Conservation (phyloP, 1,140 invertebrate species). For the Metopolophium dirhodum region DNA sequence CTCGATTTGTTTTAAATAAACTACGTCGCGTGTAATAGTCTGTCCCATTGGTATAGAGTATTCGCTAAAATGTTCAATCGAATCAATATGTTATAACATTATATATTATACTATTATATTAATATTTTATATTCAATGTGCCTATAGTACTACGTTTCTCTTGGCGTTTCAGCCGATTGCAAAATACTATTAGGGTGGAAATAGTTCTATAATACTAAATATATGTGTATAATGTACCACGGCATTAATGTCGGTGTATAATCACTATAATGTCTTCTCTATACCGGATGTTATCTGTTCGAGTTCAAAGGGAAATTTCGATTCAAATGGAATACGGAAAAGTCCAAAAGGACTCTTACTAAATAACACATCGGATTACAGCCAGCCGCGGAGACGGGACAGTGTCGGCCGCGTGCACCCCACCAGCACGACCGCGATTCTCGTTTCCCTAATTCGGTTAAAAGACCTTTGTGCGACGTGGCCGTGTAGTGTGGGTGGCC, state of each 20-base stretch:
- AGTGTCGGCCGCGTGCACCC: not conserved
- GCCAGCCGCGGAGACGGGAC: not conserved
- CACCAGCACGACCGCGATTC: not conserved
- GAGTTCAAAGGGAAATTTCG: constrained; percentile 22
- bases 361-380: constrained; percentile 3
- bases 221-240: not conserved
- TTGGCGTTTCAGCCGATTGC: not conserved
- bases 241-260: not conserved
- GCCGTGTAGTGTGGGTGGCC: not conserved
- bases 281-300: not conserved
- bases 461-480: not conserved
- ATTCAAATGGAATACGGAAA: not conserved
- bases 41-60: not conserved
- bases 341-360: not conserved
- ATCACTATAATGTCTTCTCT: not conserved
- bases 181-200: not conserved
- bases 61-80: not conserved
- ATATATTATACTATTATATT: not conserved
- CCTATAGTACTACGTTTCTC: not conserved
- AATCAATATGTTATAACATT: not conserved
- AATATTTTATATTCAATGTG: not conserved
- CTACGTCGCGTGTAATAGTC: not conserved
- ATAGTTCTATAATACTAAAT: not conserved
- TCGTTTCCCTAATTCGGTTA: not conserved
- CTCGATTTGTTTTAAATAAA: not conserved